Conservation (phyloP, 2,113 vertebrate genomes). For the Thermophis baileyi region DNA sequence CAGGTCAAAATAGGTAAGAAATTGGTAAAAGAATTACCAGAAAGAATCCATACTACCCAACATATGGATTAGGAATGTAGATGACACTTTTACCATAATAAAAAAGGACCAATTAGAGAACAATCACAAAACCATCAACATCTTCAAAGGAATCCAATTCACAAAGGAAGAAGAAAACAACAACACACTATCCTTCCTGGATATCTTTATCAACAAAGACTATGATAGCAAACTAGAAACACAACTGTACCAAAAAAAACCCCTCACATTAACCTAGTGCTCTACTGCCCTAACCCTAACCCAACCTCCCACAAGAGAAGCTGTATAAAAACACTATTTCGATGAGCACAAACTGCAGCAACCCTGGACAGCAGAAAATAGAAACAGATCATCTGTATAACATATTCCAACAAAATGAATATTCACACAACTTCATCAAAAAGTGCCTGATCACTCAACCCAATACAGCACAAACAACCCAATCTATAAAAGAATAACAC, state of each 20-base stretch:
- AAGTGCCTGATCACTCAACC: not conserved
- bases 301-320: not conserved
- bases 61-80: not conserved
- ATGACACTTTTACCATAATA: not conserved
- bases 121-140: not conserved
- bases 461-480: not conserved
- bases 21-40: not conserved
- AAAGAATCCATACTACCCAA: not conserved
- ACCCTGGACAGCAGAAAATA: not conserved
- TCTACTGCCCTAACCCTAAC: not conserved
- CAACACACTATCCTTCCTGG: not conserved
- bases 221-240: not conserved
- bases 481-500: not conserved
- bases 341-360: too few relatives aligned
- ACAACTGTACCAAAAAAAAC: not conserved
- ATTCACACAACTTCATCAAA: too few relatives aligned
- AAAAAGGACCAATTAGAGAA: not conserved
- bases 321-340: not conserved
- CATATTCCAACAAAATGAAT: not conserved
- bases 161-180: not conserved
- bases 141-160: not conserved
- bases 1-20: not conserved
- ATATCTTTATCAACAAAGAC: not conserved
- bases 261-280: not conserved
- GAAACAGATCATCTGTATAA: not conserved